Evolutionary conservation across 2,113 vertebrate species (phyloP), one percentile per base, ranked within the genome.

Genomic region (Epinephelus cyanopodus): DNA sequence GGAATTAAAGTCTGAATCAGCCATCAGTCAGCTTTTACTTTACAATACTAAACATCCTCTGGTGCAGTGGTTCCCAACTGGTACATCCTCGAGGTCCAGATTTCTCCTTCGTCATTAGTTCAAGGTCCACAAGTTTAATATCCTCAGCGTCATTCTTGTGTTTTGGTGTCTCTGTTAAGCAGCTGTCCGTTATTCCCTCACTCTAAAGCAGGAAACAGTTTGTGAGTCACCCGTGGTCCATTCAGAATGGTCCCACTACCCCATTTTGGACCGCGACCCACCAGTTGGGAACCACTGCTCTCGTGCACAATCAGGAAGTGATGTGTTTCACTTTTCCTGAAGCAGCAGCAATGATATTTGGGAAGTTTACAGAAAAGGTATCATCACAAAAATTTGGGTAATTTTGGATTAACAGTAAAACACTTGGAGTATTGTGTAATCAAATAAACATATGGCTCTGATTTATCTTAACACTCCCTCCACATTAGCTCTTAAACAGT

Each of bases 401-500:
- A 42, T 37, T 54, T 45, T 54, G 29, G 15, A 25, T 64, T 27
- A 17, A 25, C 15, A n/a, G 52, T 25, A 33, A 70, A 33, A 5
- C 37, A 45, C 19, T 39, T 37, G 64, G 12, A 6, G 11, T 13
- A 56, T 18, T 63, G 33, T 72, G 37, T 29, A 67, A 57, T 29
- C 12, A 29, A n/a, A 57, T 23, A 9, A 33, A 2, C 0, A 13
- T 10, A 7, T 62, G 47, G 15, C 12, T 54, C 21, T 48, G 10
- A n/a, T 48, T 21, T 18, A 6, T 21, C 37, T 50, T 6, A 67
- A 27, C 3, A 52, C 39, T 50, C 6, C 23, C 33, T 21, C 45
- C n/a, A 71, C 53, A 33, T 29, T 13, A 52, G 48, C 56, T 72
- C 27, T 63, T 4, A 80, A 86, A 69, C 4, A 66, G 76, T 39